These are phyloP conservation scores for Ceratina australensis DNA, from an alignment of 1,140 invertebrate species.

Conservation along the genomic window DNA sequence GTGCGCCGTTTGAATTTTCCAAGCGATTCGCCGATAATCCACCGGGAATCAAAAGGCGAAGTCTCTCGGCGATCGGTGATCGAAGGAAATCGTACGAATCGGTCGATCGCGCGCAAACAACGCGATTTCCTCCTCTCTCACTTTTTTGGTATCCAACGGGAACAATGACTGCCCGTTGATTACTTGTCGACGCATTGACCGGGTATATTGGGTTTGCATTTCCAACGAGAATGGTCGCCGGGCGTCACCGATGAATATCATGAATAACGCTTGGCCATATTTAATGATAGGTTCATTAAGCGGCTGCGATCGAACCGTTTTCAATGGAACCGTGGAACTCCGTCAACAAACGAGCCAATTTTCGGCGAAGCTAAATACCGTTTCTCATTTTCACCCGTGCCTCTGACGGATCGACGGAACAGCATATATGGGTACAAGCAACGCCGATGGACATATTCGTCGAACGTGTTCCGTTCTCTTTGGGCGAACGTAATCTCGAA, in stretches of 20 bases:
- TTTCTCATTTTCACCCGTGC: too few relatives aligned
- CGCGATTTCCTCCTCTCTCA: background rate
- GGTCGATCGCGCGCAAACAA: constrained; percentile 31
- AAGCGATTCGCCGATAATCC: background rate
- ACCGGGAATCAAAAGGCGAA: background rate
- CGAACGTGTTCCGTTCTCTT: constrained; percentile 2
- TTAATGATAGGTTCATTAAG: constrained; percentile 13
- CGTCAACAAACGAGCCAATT: background rate
- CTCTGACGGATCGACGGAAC: too few relatives aligned
- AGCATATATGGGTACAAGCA: background rate
- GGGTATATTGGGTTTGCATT: constrained; percentile 59
- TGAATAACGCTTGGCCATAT: constrained; percentile 18
- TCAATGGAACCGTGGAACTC: background rate
- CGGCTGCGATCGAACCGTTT: background rate
- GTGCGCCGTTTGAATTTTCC: constrained; percentile 37
- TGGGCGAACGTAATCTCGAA: constrained; percentile 21
- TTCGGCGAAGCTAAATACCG: too few relatives aligned
- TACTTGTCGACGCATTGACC: constrained; percentile 49
- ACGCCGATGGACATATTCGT: constrained; percentile 23
- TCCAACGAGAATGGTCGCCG: constrained; percentile 37
- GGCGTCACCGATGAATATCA: constrained; percentile 38
- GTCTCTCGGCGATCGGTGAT: background rate
- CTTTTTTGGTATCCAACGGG: background rate
- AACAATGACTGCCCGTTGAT: constrained; percentile 54
- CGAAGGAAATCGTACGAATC: constrained; percentile 33